Evolutionary conservation across 2,888 invertebrate genomes (phyloP).

Genomic region (Lithophane ornitopus): DNA sequence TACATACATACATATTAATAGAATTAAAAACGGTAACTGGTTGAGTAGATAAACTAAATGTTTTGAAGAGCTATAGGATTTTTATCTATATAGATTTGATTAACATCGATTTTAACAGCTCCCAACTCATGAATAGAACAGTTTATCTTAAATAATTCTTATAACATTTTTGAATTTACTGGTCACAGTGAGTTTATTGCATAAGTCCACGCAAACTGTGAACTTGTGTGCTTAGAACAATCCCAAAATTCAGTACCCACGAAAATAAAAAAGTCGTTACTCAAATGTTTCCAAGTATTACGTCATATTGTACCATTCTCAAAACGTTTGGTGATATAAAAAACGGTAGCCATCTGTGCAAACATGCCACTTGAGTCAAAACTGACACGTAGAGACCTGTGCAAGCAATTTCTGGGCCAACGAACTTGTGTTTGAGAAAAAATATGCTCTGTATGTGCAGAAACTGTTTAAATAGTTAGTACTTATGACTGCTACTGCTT

Average conservation of each 20-base stretch:
- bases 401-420: constrained; percentile 74
- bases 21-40: constrained; percentile 29
- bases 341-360: constrained; percentile 77
- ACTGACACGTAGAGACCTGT: constrained; percentile 68
- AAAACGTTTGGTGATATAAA: constrained; percentile 69
- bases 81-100: constrained; percentile 7
- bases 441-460: constrained; percentile 66
- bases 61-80: neutral
- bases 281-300: constrained; percentile 58
- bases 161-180: neutral
- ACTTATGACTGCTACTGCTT: constrained; percentile 18
- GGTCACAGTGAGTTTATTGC: neutral
- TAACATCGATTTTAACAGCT: neutral
- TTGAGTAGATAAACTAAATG: constrained; percentile 15
- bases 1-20: constrained; percentile 47
- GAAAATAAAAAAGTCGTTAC: constrained; percentile 47
- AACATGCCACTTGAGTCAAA: constrained; percentile 72
- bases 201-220: neutral
- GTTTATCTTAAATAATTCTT: neutral
- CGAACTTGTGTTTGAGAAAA: constrained; percentile 72
- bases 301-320: constrained; percentile 68
- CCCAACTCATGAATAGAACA: neutral
- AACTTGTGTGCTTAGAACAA: constrained; percentile 28
- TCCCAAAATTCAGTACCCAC: constrained; percentile 40
- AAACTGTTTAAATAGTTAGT: constrained; percentile 66